Base-by-base conservation (phyloP, 2,797 vertebrate genomes). In the Sebastes hopkinsi region DNA sequence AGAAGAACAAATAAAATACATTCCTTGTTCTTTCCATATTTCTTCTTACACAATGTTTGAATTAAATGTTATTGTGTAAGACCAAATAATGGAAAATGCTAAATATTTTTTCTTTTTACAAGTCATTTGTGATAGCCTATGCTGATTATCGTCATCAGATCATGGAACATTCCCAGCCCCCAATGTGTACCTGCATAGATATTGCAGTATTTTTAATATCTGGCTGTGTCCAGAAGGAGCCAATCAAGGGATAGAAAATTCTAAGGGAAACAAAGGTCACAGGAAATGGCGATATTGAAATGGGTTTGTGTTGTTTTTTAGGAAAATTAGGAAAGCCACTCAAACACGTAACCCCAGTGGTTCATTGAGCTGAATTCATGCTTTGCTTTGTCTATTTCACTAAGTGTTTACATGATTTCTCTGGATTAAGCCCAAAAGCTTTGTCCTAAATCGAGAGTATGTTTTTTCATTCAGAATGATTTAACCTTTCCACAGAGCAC, bases 401-500 rank as follows among this genome's bases (percentile, higher is more conserved):
- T 23, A 55, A 72, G 67, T 77, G 79, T 82, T 82, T 67, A 70
- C 46, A 78, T 58, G 16, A 67, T 78, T 68, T 72, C 32, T 72
- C 16, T 75, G 59, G 58, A 68, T 73, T 74, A 79, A 75, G n/a
- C 52, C 32, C 67, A 54, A 66, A 81, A 71, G 67, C 76, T 72
- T 65, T 73, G 38, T 76, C 52, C 29, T 61, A 42, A 79, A 70
- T 52, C 8, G 65, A 34, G 56, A 61, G 16, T 23, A 60, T 14
- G 23, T 68, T 82, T 50, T 50, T 72, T 83, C 38, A 62, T 72
- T 72, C 22, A 59, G 20, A 79, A 55, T 54, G 55, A 80, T 64
- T 79, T 79, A 59, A 87, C 58, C 85, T 86, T 87, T 80, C 29
- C 50, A 59, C 30, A 66, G 2, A 32, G 2, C 25, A 52, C 72